These are phyloP conservation scores for Percina caprodes DNA, from an alignment of 2,113 vertebrate genomes.

Conservation along the genomic window DNA sequence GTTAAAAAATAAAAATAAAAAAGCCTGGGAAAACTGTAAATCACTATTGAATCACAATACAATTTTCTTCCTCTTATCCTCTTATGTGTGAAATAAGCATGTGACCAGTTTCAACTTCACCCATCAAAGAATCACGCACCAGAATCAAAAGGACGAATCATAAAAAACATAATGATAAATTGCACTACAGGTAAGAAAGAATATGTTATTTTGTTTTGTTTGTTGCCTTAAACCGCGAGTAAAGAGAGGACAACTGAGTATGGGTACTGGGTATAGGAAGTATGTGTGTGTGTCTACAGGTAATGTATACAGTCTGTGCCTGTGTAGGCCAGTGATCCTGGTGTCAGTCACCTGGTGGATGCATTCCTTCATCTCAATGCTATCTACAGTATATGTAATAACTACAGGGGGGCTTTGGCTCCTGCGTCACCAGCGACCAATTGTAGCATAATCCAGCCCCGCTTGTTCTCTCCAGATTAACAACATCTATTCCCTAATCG, in stretches of 20 bases:
- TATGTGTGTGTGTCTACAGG: neutral
- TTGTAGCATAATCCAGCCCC: slow-evolving; percentile 70
- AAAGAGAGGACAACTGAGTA: slow-evolving; percentile 5
- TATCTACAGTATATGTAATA: slow-evolving; percentile 62
- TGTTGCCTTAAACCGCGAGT: neutral
- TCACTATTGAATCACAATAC: too few species aligned
- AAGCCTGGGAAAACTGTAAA: too few species aligned
- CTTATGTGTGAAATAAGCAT: too few species aligned
- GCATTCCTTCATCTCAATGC: slow-evolving; percentile 67
- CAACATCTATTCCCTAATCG: slow-evolving; percentile 75
- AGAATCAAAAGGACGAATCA: too few species aligned
- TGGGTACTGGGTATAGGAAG: neutral
- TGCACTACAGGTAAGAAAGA: too few species aligned
- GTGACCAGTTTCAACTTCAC: too few species aligned
- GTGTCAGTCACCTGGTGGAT: slow-evolving; percentile 25
- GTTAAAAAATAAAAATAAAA: too few species aligned
- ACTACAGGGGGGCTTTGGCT: slow-evolving; percentile 63
- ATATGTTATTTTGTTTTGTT: too few species aligned
- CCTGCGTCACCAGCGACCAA: slow-evolving; percentile 61
- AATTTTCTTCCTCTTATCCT: too few species aligned
- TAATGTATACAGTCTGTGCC: slow-evolving; percentile 2
- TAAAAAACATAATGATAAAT: too few species aligned
- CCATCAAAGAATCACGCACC: too few species aligned
- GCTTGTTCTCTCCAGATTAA: slow-evolving; percentile 79
- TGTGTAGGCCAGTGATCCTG: slow-evolving; percentile 30